Base-by-base conservation (phyloP, 1,140 invertebrate species). In the Planococcus citri region DNA sequence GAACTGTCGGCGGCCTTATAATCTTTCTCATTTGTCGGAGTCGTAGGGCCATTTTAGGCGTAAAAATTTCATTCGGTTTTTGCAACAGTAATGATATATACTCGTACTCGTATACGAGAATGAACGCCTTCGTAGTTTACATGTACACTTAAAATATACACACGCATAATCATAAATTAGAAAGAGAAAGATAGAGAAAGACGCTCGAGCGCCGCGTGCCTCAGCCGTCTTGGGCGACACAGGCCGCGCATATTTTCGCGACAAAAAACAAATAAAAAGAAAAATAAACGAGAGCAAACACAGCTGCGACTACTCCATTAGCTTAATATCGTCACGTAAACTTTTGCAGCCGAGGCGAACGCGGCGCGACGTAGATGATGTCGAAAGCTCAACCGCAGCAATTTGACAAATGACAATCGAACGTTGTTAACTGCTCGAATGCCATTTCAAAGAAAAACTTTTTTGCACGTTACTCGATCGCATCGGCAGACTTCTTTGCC, bases 321-420 rank as follows among this genome's bases (percentile, higher is more conserved):
- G 60, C 60, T 64, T 64, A 64, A 64, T 64, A 64, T 64, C 60
- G 22, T 64, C 60, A 64, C 60, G 60, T 64, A 64, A 64, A 64
- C 22, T 64, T 64, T 51, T 17, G 29, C 29, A n/a, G n/a, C n/a
- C n/a, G n/a, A n/a, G n/a, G n/a, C n/a, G n/a, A n/a, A n/a, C n/a
- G n/a, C n/a, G n/a, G n/a, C n/a, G n/a, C 29, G 29, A 33, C 12
- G 29, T 33, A 6, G 29, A 3, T 3, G 29, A 4, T 58, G 60
- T 57, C 38, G 41, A 69, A 69, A 41, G 51, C 27, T 27, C 25
- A 57, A 60, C 69, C 51, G 38, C 24, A 70, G 25, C 14, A 70
- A 27, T 27, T 69, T 72, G 74, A 73, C 71, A 73, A 73, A 73
- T 73, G 71, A 73, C 70, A 72, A 72, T 69, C 61, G 61, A 70